Evolutionary conservation across 2,888 invertebrate species (phyloP).

Genomic region (Platypus cylindrus): DNA sequence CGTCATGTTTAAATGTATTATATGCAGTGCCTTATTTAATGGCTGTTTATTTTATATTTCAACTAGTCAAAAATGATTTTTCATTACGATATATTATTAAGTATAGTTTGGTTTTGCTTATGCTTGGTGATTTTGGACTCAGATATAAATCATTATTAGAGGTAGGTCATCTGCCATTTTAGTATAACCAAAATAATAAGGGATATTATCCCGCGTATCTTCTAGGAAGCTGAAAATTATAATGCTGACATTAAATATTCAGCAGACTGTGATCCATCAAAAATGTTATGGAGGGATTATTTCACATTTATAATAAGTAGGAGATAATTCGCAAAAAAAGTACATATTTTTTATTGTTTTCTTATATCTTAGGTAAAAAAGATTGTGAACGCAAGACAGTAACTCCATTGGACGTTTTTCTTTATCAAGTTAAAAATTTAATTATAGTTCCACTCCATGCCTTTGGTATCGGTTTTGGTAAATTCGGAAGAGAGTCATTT

Average conservation of each 20-base stretch:
- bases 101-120: slow-evolving; percentile 15
- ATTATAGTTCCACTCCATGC: slow-evolving; percentile 20
- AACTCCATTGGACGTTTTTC: slow-evolving; percentile 18
- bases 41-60: slow-evolving; percentile 13
- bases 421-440: slow-evolving; percentile 18
- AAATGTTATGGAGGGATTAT: slow-evolving; percentile 19
- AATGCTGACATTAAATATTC: slow-evolving; percentile 18
- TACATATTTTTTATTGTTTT: too few species aligned
- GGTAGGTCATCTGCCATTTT: slow-evolving; percentile 13
- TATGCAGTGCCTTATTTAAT: slow-evolving; percentile 12
- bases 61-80: slow-evolving; percentile 17
- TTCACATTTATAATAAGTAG: slow-evolving; percentile 16
- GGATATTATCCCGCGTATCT: slow-evolving; percentile 1
- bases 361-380: slow-evolving; percentile 15
- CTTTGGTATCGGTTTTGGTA: slow-evolving; percentile 20
- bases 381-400: slow-evolving; percentile 19
- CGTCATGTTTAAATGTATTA: slow-evolving; percentile 11
- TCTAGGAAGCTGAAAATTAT: slow-evolving; percentile 20
- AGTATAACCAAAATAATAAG: neutral
- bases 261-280: slow-evolving; percentile 15
- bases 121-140: slow-evolving; percentile 18
- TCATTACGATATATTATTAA: slow-evolving; percentile 17
- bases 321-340: too few species aligned
- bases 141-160: slow-evolving; percentile 17
- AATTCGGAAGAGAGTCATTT: slow-evolving; percentile 19